Percentiles rank a stretch among this genome's conserved stretches.
Conservation (phyloP, 2,888 invertebrate species). For the Tiliacea aurago region DNA sequence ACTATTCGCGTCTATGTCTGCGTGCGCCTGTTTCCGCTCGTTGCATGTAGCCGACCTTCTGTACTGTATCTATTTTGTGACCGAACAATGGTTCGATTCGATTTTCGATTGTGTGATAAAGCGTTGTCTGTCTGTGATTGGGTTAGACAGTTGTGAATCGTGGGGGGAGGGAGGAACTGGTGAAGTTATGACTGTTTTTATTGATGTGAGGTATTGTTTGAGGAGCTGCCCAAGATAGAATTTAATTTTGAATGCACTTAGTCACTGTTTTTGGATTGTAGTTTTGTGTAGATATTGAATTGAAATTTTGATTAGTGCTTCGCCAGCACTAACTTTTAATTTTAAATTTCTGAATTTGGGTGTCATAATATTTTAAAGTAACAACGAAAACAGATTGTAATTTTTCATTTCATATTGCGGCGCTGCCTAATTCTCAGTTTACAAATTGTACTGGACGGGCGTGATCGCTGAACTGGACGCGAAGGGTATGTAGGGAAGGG, state of each 20-base stretch:
- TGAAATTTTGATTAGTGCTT: neutral
- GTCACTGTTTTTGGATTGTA: neutral
- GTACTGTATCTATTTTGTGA: neutral
- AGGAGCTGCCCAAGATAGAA: conserved; percentile 12
- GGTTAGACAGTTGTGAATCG: conserved; percentile 50
- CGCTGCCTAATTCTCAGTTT: neutral
- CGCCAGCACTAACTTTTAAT: neutral
- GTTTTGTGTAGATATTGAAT: neutral
- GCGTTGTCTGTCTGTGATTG: conserved; percentile 51
- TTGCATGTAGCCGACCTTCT: neutral
- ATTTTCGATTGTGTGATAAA: conserved; percentile 55
- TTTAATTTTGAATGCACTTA: neutral
- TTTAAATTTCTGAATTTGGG: too few relatives aligned
- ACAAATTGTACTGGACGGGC: too few relatives aligned
- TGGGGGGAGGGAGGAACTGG: neutral
- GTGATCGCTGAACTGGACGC: too few relatives aligned
- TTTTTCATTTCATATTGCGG: neutral
- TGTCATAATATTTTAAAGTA: neutral
- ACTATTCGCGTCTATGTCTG: neutral
- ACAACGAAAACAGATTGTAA: neutral
- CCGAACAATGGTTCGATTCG: conserved; percentile 50
- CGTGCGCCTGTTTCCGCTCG: neutral
- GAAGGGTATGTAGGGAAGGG: too few relatives aligned
- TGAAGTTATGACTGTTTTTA: conserved; percentile 36
- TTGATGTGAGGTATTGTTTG: conserved; percentile 36